phyloP scores from a whole-genome alignment of 1,140 invertebrate species.

The Papilio polyxenes region DNA sequence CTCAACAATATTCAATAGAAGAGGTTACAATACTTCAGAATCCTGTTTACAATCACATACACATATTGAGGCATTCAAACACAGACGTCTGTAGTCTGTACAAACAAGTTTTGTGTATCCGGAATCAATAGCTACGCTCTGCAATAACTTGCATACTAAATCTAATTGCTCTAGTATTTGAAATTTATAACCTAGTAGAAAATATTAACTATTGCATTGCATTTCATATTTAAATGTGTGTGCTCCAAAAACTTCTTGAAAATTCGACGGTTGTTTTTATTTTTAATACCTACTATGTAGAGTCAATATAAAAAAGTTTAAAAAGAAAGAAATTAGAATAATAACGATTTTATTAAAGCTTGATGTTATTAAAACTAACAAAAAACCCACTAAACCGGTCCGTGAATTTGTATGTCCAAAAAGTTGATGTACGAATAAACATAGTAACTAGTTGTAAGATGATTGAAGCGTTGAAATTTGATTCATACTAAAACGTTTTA shows the following conservation, averaged over 20 bases:
- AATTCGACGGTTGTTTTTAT: too few relatives aligned
- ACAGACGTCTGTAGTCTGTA: not conserved
- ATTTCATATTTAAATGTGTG: not conserved
- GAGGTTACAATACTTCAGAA: not conserved
- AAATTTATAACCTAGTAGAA: not conserved
- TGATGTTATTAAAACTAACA: not conserved
- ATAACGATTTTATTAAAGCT: not conserved
- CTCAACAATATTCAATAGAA: too few relatives aligned
- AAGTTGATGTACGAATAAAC: not conserved
- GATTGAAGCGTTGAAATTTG: not conserved
- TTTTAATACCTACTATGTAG: not conserved
- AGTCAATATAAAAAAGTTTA: not conserved
- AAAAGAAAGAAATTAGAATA: not conserved
- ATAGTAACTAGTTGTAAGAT: not conserved
- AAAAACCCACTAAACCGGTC: not conserved
- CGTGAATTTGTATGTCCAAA: not conserved
- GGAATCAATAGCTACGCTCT: not conserved
- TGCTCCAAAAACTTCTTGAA: too few relatives aligned
- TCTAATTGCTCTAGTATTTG: not conserved
- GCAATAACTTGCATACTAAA: not conserved
- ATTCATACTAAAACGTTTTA: not conserved
- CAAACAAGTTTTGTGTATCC: slow-evolving; percentile 8
- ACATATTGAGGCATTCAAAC: not conserved
- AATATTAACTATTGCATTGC: not conserved
- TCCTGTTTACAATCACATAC: not conserved